A percentile compares a stretch with the other conserved stretches of the same genome.
These are phyloP conservation scores for Rhinoderma darwinii DNA, from an alignment of 2,113 vertebrate species.

Conservation along the genomic window DNA sequence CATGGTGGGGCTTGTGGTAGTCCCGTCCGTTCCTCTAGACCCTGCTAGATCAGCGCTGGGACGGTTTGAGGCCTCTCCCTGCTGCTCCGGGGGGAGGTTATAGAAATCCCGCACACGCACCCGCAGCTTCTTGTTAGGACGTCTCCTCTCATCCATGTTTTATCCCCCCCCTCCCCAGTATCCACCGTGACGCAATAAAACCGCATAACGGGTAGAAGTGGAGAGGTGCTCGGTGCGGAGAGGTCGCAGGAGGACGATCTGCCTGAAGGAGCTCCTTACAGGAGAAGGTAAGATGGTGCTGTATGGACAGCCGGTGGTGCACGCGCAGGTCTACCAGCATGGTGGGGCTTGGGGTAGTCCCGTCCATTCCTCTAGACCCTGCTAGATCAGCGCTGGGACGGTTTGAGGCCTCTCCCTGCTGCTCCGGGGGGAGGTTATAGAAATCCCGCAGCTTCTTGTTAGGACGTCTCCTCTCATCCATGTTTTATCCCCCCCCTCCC, in stretches of 20 bases:
- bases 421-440: conserved; percentile 68
- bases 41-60: conserved; percentile 72
- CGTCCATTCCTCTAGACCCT: conserved; percentile 69
- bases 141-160: too few relatives aligned
- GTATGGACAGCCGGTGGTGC: too few relatives aligned
- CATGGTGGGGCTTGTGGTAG: conserved; percentile 66
- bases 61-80: conserved; percentile 76
- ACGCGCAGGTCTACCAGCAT: conserved; percentile 61
- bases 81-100: conserved; percentile 66
- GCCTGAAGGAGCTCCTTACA: too few relatives aligned
- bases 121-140: conserved; percentile 33
- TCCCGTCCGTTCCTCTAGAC: conserved; percentile 66
- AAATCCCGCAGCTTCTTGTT: conserved; percentile 63
- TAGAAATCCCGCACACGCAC: conserved; percentile 69
- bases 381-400: conserved; percentile 68
- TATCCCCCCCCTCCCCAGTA: too few relatives aligned
- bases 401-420: conserved; percentile 76
- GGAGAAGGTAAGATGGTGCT: too few relatives aligned
- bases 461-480: too few relatives aligned
- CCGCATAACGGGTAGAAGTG: neutral
- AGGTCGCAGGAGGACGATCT: too few relatives aligned
- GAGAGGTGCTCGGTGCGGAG: neutral
- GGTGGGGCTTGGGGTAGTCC: conserved; percentile 65
- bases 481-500: too few relatives aligned
- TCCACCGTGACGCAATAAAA: too few relatives aligned